A percentile compares a stretch with the other conserved stretches of the same genome.
These are phyloP conservation scores for Chymomyza costata DNA, from an alignment of 1,140 invertebrate species.

Conservation along the genomic window DNA sequence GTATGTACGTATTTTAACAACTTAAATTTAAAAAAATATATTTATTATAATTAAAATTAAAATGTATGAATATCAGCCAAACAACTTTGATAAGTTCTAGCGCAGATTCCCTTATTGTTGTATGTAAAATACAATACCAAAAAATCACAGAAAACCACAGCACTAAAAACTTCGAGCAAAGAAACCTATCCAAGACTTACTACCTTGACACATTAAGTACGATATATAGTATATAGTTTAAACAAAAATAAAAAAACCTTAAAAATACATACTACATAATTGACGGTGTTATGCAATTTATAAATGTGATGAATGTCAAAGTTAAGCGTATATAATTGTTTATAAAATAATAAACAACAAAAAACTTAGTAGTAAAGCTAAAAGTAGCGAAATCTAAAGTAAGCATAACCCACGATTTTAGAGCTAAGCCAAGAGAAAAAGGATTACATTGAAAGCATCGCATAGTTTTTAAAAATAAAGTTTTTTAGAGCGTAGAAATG, in stretches of 20 bases:
- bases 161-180: slow-evolving; percentile 47
- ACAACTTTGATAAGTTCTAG: slow-evolving; percentile 17
- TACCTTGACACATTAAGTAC: slow-evolving; percentile 66
- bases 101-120: not conserved
- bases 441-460: slow-evolving; percentile 29
- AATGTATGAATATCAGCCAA: slow-evolving; percentile 43
- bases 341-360: slow-evolving; percentile 15
- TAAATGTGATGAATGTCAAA: slow-evolving; percentile 72
- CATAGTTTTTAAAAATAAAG: slow-evolving; percentile 57
- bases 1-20: slow-evolving; percentile 19
- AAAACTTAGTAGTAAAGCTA: slow-evolving; percentile 40
- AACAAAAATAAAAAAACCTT: slow-evolving; percentile 17
- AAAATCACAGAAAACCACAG: slow-evolving; percentile 20
- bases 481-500: slow-evolving; percentile 26
- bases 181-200: slow-evolving; percentile 68
- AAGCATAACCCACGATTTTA: slow-evolving; percentile 70
- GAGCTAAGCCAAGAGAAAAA: slow-evolving; percentile 54
- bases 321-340: slow-evolving; percentile 53
- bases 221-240: slow-evolving; percentile 30
- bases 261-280: slow-evolving; percentile 55
- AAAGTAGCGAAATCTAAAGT: slow-evolving; percentile 57
- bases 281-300: slow-evolving; percentile 71
- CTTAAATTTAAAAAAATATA: slow-evolving; percentile 29
- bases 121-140: slow-evolving; percentile 20
- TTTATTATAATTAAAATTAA: slow-evolving; percentile 24